Evolutionary conservation across 2,113 vertebrate species (phyloP), one percentile per base, ranked within the genome.

Genomic region (Oreotrochilus melanogaster): DNA sequence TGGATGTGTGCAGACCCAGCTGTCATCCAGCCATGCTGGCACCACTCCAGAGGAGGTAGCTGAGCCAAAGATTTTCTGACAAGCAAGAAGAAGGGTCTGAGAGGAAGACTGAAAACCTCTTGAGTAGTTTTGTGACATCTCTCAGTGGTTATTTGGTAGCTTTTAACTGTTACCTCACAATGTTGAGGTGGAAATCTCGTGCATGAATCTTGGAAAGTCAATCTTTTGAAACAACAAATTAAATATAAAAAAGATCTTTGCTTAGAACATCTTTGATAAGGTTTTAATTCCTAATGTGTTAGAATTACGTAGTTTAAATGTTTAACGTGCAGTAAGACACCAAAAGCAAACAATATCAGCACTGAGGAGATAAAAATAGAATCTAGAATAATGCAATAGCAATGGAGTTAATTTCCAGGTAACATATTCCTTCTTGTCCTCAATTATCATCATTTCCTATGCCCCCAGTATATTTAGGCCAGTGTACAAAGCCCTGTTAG

Each of bases 1-100:
- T 30, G 51, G 50, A 24, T 0, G 0, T 1, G 13, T 10, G 18
- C 47, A 42, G 72, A 16, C 48, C 84, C 86, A 58, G 62, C 58
- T 60, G n/a, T n/a, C 80, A 43, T 28, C 53, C 80, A 37, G 39
- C 54, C 11, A 18, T 0, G 1, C 76, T 80, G 64, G 39, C 58
- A 83, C 28, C 43, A 13, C 18, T 69, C 64, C 76, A 71, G 53
- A 11, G 42, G 31, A 64, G 33, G 35, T 37, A 53, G 72, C 31
- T 0, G 39, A 39, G 39, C 39, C 37, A 78, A 50, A 42, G 47
- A 30, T 80, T 74, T 92, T 74, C 66, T 74, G 66, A 16, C 14
- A 19, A 14, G 8, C 0, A 2, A 58, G n/a, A 64, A 39, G 5
- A 25, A 61, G 13, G 10, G 7, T 10, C 28, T 86, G 19, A 84